Conservation (phyloP, 2,888 invertebrate genomes). For the Philereme transversata region DNA sequence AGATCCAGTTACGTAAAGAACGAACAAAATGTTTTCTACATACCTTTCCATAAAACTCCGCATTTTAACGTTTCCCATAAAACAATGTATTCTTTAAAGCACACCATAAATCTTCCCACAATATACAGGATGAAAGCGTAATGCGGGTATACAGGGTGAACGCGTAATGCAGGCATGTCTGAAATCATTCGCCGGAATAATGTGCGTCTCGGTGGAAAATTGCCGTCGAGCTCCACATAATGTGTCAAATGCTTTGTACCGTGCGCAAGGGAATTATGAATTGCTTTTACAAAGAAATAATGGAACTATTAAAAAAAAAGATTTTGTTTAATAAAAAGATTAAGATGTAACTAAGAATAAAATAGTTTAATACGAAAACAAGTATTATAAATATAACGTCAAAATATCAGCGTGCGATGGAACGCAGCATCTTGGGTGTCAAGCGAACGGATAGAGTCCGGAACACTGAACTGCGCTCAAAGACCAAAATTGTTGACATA, state of each 20-base stretch:
- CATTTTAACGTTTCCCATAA: neutral
- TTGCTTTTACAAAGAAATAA: neutral
- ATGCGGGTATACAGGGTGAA: neutral
- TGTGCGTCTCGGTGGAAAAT: slow-evolving; percentile 34
- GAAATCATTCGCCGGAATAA: slow-evolving; percentile 31
- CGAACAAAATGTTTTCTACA: too few relatives aligned
- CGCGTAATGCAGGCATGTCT: slow-evolving; percentile 6
- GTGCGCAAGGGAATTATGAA: slow-evolving; percentile 5
- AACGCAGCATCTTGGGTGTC: too few relatives aligned
- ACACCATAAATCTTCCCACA: neutral
- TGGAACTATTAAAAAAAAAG: neutral
- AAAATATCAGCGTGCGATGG: too few relatives aligned
- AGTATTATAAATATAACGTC: too few relatives aligned
- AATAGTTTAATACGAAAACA: too few relatives aligned
- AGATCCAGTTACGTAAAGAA: too few relatives aligned
- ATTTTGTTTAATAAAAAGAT: neutral
- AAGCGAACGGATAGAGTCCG: too few relatives aligned
- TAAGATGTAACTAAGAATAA: too few relatives aligned
- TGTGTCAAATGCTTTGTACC: slow-evolving; percentile 27
- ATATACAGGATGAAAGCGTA: neutral
- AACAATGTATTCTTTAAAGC: too few relatives aligned
- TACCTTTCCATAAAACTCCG: neutral
- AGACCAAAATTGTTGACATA: too few relatives aligned
- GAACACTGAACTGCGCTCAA: too few relatives aligned
- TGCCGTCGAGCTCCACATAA: slow-evolving; percentile 24